Base-by-base conservation (phyloP, 2,888 invertebrate species). In the Vanessa cardui region DNA sequence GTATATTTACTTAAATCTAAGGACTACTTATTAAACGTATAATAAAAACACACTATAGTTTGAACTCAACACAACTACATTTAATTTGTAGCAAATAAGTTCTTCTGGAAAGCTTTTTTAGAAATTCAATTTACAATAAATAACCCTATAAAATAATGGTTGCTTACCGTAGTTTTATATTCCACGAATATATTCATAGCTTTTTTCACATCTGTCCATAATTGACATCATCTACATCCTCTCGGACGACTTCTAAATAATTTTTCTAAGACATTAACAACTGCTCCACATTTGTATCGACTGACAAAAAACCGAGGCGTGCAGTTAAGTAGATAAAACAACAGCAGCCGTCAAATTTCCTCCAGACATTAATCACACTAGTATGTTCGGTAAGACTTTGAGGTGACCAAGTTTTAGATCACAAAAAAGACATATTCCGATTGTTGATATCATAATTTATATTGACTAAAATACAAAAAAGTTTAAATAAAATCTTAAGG, bases 311-410 rank as follows among this genome's bases (percentile, higher is more conserved):
- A 90, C 82, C 76, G 77, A 84, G 89, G 89, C 92, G 91, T 91
- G 92, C 90, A 86, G 91, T 86, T 92, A 92, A 92, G 90, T 92
- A 92, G 86, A 88, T 90, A 88, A 90, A 90, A 92, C 90, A 90
- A 91, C 91, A 90, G 88, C 90, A 86, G 86, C 89, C 90, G 87
- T 91, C 92, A 88, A 92, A 92, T 92, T 92, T 92, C 86, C 89
- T 90, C 83, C 83, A 83, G 87, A 86, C 92, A 92, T 92, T 92
- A 92, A 92, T 92, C 92, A 91, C 86, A 86, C 88, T 85, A 85
- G 89, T 86, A 86, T 85, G 85, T 87, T 89, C 88, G 84, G 88
- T 90, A 88, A 87, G 84, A 77, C 74, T 72, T 68, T 85, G 70
- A 73, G 74, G 82, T 85, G 80, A 69, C 88, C 79, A 88, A 73